Conservation (phyloP, 2,888 invertebrate species). For the Lasioglossum marginatum region DNA sequence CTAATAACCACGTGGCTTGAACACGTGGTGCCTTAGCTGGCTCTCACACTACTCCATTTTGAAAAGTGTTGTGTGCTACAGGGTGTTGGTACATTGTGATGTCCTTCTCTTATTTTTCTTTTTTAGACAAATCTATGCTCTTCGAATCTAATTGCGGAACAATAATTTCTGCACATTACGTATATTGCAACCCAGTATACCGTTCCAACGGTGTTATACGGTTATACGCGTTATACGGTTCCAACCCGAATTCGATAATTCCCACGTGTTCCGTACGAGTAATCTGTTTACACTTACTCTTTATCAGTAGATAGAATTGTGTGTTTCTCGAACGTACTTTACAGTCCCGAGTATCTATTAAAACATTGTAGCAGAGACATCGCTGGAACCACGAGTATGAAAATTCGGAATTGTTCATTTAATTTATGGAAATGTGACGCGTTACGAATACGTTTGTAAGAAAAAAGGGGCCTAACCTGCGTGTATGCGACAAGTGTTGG, state of each 20-base stretch:
- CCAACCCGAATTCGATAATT: too few relatives aligned
- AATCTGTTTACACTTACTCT: constrained; percentile 2
- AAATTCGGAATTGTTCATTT: constrained; percentile 4
- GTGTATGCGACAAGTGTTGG: constrained; percentile 66
- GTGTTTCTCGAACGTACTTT: neutral
- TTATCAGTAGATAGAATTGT: neutral
- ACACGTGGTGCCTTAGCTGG: constrained; percentile 57
- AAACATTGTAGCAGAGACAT: constrained; percentile 19
- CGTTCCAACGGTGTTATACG: too few relatives aligned
- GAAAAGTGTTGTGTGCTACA: neutral
- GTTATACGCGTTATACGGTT: too few relatives aligned
- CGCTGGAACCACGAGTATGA: neutral
- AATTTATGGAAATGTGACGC: neutral
- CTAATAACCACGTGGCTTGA: constrained; percentile 61
- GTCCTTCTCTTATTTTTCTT: neutral
- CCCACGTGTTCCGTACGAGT: neutral
- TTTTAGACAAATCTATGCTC: neutral
- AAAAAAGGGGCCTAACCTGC: constrained; percentile 44
- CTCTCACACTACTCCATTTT: constrained; percentile 38
- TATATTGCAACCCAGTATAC: neutral
- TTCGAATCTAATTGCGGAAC: neutral
- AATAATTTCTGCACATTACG: neutral
- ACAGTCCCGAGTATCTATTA: neutral
- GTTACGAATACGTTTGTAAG: constrained; percentile 37
- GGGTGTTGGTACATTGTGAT: neutral